Evolutionary conservation across 2,113 vertebrate species (phyloP).

Genomic region (Calonectris borealis): DNA sequence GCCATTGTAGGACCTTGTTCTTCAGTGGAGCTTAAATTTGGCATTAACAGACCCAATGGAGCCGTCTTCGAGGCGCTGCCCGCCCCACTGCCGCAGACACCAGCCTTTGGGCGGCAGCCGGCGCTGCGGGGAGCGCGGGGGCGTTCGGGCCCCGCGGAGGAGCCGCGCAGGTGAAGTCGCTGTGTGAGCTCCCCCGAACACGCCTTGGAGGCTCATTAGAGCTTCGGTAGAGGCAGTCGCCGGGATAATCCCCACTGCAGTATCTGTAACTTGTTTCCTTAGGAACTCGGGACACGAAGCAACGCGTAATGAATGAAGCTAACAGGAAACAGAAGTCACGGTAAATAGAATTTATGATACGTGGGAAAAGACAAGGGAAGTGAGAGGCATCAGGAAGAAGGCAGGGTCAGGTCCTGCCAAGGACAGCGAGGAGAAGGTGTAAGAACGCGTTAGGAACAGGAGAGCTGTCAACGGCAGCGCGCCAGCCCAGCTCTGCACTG

Average conservation of each 20-base stretch:
- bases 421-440: neutral
- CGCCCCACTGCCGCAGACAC: neutral
- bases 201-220: neutral
- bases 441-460: neutral
- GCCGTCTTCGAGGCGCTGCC: neutral
- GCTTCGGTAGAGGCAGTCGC: neutral
- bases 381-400: too few relatives aligned
- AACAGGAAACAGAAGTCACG: neutral
- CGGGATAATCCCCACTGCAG: neutral
- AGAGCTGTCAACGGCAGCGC: neutral
- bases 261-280: neutral
- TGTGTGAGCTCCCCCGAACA: neutral
- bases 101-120: too few relatives aligned
- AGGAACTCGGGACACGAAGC: neutral
- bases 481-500: neutral
- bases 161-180: neutral
- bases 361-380: neutral
- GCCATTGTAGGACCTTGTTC: neutral
- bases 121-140: neutral
- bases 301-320: rapidly evolving
- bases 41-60: neutral
- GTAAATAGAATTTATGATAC: neutral
- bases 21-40: neutral
- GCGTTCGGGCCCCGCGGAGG: too few relatives aligned
- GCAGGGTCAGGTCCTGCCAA: neutral